A percentile compares a stretch with the other conserved stretches of the same genome.
phyloP scores from a whole-genome alignment of 2,888 invertebrate species.

The Cetonia aurata region DNA sequence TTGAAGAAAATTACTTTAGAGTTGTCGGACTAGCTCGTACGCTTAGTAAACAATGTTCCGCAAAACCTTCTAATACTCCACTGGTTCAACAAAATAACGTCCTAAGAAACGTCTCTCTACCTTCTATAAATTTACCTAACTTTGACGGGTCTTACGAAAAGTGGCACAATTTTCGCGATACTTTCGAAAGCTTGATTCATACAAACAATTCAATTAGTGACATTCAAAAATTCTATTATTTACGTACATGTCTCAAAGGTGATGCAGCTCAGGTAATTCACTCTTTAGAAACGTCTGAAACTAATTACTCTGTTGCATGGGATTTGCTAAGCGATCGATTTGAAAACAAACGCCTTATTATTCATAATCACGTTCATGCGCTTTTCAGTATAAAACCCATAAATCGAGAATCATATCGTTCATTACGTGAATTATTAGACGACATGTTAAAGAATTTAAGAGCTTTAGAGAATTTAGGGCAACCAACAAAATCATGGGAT shows the following conservation, averaged over 20 bases:
- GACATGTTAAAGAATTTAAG: slow-evolving; percentile 23
- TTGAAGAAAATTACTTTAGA: slow-evolving; percentile 17
- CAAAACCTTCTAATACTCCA: background rate
- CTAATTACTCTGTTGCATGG: slow-evolving; percentile 51
- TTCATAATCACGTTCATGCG: slow-evolving; percentile 50
- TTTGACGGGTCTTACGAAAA: slow-evolving; percentile 36
- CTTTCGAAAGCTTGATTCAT: slow-evolving; percentile 41
- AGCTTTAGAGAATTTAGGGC: slow-evolving; percentile 24
- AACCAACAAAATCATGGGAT: slow-evolving; percentile 27
- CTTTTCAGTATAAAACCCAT: slow-evolving; percentile 43
- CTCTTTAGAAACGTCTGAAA: slow-evolving; percentile 45
- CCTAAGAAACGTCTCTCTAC: slow-evolving; percentile 31
- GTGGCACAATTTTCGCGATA: slow-evolving; percentile 41
- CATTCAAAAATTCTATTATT: slow-evolving; percentile 46
- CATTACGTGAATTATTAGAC: slow-evolving; percentile 36
- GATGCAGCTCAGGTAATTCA: slow-evolving; percentile 46
- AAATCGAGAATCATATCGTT: slow-evolving; percentile 9
- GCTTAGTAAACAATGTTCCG: background rate
- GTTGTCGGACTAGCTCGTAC: slow-evolving; percentile 3
- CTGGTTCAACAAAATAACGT: too few relatives aligned
- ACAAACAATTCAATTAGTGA: slow-evolving; percentile 23
- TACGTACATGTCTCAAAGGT: slow-evolving; percentile 41
- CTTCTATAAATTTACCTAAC: slow-evolving; percentile 44
- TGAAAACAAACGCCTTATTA: slow-evolving; percentile 49
- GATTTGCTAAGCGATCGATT: slow-evolving; percentile 49